Evolutionary conservation across 1,140 invertebrate species (phyloP), one percentile per base, ranked within the genome.

Genomic region (Drosophila sp.): DNA sequence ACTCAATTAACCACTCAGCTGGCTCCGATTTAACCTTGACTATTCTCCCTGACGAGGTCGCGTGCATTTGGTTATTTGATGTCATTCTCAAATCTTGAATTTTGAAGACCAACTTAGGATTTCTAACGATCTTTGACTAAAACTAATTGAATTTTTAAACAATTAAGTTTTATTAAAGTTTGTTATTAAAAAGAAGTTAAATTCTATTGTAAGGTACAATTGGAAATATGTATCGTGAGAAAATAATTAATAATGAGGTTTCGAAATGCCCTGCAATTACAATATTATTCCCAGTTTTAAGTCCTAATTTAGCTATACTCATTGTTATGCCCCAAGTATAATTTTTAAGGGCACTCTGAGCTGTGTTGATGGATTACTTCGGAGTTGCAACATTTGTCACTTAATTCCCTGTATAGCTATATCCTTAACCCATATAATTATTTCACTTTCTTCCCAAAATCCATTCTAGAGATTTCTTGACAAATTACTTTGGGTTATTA

Each of bases 1-100:
- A 27, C 25, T 29, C 69, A 65, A 72, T 72, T 72, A 65, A 72
- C 61, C 40, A 43, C 72, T 83, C 75, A 67, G 80, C 58, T 69
- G 53, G 61, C 65, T 69, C 36, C 32, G 53, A 40, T 51, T 48
- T 36, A 50, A 32, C 46, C 46, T 50, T 50, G 46, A 41, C 14
- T 13, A 13, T 7, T 43, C 40, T 43, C 18, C 21, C 21, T 58
- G 38, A 8, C 6, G 25, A 58, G 21, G 21, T 58, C 40, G 56
- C 27, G 40, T 43, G 32, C 25, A 1, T 32, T 43, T 25, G 27
- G 21, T 29, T 41, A 41, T 40, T 43, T n/a, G 11, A 43, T 43
- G 16, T 27, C 40, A 32, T 13, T 25, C 4, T 16, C 21, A 27
- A 0, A 41, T 56, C 18, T 27, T 4, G 36, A 27, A 43, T 14